These are phyloP conservation scores for Orientallactaga bullata DNA, from an alignment of 2,113 vertebrate genomes.

Conservation along the genomic window DNA sequence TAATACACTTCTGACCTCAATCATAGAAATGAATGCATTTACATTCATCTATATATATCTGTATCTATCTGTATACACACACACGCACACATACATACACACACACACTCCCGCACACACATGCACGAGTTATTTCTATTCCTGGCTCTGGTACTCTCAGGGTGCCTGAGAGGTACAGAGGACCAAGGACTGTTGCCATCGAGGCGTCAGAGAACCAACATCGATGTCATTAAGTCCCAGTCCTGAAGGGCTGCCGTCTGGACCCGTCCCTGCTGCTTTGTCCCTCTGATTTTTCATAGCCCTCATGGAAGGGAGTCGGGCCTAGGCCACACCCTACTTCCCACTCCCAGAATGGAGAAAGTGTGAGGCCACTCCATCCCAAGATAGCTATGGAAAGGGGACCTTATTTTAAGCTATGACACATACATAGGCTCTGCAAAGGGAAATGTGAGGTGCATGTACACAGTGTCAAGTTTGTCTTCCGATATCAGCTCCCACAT, in stretches of 20 bases:
- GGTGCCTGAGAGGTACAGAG: not conserved
- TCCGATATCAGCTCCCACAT: not conserved
- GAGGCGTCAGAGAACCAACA: not conserved
- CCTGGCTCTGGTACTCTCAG: not conserved
- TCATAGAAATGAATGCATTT: slow-evolving; percentile 18
- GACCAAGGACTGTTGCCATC: not conserved
- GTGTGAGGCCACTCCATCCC: not conserved
- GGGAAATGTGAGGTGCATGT: not conserved
- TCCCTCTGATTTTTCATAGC: not conserved
- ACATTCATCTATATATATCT: not conserved
- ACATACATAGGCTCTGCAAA: slow-evolving; percentile 25
- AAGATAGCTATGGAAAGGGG: not conserved
- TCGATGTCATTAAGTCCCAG: not conserved
- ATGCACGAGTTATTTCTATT: not conserved
- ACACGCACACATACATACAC: not conserved
- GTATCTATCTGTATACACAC: not conserved
- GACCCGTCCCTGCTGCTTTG: not conserved
- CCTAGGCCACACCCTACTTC: not conserved
- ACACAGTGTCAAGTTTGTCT: not conserved
- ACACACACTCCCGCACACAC: too few species aligned
- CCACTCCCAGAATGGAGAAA: not conserved
- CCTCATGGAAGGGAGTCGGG: not conserved
- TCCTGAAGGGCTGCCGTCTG: not conserved
- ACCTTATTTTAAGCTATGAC: not conserved
- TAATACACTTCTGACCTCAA: not conserved